phyloP scores from a whole-genome alignment of 2,888 invertebrate species.

The Silvanus unidentatus region DNA sequence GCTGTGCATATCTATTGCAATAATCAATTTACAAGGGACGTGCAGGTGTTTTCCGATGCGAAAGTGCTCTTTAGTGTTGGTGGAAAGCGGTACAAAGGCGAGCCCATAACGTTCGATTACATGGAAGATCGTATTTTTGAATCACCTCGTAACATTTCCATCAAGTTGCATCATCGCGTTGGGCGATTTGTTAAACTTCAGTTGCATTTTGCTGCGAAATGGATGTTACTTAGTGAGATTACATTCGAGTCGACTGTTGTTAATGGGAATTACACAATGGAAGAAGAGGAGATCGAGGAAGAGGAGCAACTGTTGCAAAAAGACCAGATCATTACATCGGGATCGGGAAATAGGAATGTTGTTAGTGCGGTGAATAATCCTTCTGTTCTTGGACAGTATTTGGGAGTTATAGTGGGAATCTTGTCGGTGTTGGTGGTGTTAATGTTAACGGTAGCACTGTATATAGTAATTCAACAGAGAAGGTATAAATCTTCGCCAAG shows the following conservation, averaged over 20 bases:
- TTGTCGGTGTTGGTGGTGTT: slow-evolving; percentile 40
- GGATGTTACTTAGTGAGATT: slow-evolving; percentile 88
- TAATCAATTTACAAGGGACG: slow-evolving; percentile 79
- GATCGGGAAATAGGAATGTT: slow-evolving; percentile 35
- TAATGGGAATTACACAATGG: slow-evolving; percentile 42
- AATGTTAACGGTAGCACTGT: slow-evolving; percentile 39
- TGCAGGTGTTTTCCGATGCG: slow-evolving; percentile 78
- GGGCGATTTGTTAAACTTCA: slow-evolving; percentile 75
- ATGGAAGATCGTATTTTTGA: slow-evolving; percentile 75
- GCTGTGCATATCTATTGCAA: slow-evolving; percentile 76
- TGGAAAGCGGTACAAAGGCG: slow-evolving; percentile 69
- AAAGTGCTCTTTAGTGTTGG: slow-evolving; percentile 75
- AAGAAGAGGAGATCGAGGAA: slow-evolving; percentile 31
- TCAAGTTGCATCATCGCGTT: slow-evolving; percentile 74
- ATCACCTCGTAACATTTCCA: slow-evolving; percentile 71
- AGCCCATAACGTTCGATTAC: slow-evolving; percentile 67
- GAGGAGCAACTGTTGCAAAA: slow-evolving; percentile 26
- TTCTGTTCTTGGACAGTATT: slow-evolving; percentile 40
- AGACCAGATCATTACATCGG: slow-evolving; percentile 30
- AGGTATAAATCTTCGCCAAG: slow-evolving; percentile 39
- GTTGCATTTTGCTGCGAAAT: slow-evolving; percentile 71
- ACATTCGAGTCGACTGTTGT: slow-evolving; percentile 65
- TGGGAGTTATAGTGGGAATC: slow-evolving; percentile 43
- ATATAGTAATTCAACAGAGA: slow-evolving; percentile 41
- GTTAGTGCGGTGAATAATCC: slow-evolving; percentile 40